These are phyloP conservation scores for Siniperca knerii DNA, from an alignment of 2,113 vertebrate genomes.

Conservation along the genomic window DNA sequence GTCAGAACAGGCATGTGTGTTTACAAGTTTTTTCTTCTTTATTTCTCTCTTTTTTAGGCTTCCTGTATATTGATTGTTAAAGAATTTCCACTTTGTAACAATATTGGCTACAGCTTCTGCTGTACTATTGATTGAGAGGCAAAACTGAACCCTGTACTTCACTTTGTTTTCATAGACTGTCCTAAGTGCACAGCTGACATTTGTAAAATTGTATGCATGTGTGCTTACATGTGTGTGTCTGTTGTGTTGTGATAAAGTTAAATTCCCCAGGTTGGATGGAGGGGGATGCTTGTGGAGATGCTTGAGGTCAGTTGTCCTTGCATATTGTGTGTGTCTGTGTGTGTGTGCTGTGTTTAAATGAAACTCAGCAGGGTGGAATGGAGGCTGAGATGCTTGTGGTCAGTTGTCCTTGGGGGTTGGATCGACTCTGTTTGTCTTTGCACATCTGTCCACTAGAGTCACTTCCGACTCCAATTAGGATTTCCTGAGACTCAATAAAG, in stretches of 20 bases:
- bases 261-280: conserved; percentile 10
- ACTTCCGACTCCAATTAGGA: conserved; percentile 83
- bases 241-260: conserved; percentile 7
- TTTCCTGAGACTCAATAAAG: conserved; percentile 84
- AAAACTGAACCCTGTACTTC: conserved; percentile 4
- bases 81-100: conserved; percentile 45
- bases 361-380: conserved; percentile 53
- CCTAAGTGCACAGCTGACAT: conserved; percentile 41
- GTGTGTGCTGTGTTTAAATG: conserved; percentile 45
- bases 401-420: conserved; percentile 63
- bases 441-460: conserved; percentile 79
- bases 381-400: conserved; percentile 56
- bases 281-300: conserved; percentile 11
- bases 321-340: conserved; percentile 20
- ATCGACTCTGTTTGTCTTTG: conserved; percentile 71
- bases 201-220: conserved; percentile 24
- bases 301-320: conserved; percentile 42
- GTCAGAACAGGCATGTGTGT: neutral
- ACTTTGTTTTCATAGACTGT: conserved; percentile 29
- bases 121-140: conserved; percentile 34
- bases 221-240: neutral
- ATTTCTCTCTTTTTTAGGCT: neutral
- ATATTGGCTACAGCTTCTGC: conserved; percentile 20
- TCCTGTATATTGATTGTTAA: conserved; percentile 9
- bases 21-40: neutral